Percentiles rank a stretch among this genome's conserved stretches.
Evolutionary conservation across 1,140 invertebrate genomes (phyloP).

Genomic region (Capitella teleta): DNA sequence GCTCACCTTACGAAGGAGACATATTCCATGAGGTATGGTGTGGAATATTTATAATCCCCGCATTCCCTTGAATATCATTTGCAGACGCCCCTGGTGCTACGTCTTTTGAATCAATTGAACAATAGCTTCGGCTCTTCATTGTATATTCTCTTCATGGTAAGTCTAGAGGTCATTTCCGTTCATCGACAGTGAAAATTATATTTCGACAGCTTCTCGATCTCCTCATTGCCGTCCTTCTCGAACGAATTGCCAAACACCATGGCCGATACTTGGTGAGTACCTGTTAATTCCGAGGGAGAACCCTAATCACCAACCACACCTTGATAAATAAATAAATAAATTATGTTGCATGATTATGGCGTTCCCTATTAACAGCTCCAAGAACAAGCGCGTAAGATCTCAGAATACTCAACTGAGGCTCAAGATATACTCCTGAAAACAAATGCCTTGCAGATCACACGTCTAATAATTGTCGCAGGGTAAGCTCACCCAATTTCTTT

Average conservation of each 20-base stretch:
- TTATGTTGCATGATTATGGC: conserved; percentile 3
- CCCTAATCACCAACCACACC: background rate
- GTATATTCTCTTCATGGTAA: conserved; percentile 25
- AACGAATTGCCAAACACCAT: conserved; percentile 56
- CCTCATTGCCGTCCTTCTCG: conserved; percentile 59
- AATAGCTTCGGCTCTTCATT: conserved; percentile 16
- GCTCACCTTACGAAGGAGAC: conserved; percentile 83
- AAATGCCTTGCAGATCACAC: conserved; percentile 17
- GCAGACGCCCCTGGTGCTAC: conserved; percentile 58
- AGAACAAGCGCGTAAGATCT: conserved; percentile 21
- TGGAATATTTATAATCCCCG: background rate
- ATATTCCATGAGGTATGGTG: conserved; percentile 59
- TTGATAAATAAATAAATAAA: conserved; percentile 1
- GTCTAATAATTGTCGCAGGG: conserved; percentile 22
- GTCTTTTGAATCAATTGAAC: conserved; percentile 19
- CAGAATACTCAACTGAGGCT: conserved; percentile 21
- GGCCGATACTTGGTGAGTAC: conserved; percentile 49
- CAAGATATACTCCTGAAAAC: conserved; percentile 21
- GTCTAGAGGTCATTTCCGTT: conserved; percentile 7
- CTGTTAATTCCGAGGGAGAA: background rate
- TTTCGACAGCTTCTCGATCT: conserved; percentile 65
- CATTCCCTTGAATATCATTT: background rate
- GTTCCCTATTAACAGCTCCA: conserved; percentile 18
- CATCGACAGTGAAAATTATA: conserved; percentile 21
- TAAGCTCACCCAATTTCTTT: conserved; percentile 12